Evolutionary conservation across 1,140 invertebrate species (phyloP).

Genomic region (Neelides sp.): DNA sequence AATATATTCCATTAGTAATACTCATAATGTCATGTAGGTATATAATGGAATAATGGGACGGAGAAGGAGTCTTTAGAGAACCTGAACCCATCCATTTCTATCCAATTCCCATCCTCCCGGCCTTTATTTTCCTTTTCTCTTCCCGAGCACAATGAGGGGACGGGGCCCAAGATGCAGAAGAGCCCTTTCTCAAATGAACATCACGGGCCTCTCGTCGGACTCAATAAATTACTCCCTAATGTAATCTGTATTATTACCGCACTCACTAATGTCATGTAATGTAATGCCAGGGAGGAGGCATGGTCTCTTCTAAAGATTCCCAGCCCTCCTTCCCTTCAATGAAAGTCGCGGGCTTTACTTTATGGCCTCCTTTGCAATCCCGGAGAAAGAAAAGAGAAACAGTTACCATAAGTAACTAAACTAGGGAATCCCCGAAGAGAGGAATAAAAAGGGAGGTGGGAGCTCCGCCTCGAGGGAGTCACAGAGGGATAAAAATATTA

Average conservation of each 20-base stretch:
- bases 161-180: no score
- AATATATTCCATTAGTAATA: slow-evolving; percentile 19
- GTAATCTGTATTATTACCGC: slow-evolving; percentile 31
- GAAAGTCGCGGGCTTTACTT: slow-evolving; percentile 11
- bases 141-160: no score
- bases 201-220: slow-evolving; percentile 22
- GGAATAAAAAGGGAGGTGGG: no score
- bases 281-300: slow-evolving; percentile 12
- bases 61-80: slow-evolving; percentile 8
- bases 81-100: not conserved
- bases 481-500: slow-evolving; percentile 27
- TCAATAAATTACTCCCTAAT: slow-evolving; percentile 32
- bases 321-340: no score
- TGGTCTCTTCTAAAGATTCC: not conserved
- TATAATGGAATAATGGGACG: slow-evolving; percentile 23
- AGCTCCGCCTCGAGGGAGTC: no score
- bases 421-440: no score
- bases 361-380: no score
- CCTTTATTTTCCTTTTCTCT: not conserved
- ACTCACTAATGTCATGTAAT: slow-evolving; percentile 7
- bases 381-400: slow-evolving; percentile 2
- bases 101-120: not conserved
- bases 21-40: slow-evolving; percentile 5
- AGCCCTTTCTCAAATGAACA: slow-evolving; percentile 28
- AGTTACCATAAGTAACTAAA: slow-evolving; percentile 6